Evolutionary conservation across 2,113 vertebrate genomes (phyloP).

Genomic region (Isichthys henryi): DNA sequence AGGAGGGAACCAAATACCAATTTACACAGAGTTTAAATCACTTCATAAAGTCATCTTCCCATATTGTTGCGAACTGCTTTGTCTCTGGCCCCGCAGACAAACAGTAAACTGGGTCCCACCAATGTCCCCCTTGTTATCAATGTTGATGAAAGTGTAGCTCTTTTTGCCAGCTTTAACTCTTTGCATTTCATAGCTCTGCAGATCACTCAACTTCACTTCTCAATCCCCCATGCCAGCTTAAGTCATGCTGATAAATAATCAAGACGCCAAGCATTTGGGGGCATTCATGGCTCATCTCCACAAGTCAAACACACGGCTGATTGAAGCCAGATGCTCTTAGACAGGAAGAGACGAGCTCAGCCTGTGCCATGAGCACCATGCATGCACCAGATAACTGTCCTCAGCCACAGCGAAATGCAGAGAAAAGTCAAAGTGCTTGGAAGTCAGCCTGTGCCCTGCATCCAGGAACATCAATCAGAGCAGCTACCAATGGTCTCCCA

Average conservation of each 20-base stretch:
- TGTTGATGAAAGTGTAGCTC: no score
- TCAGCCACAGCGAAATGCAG: background rate
- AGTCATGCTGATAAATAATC: slow-evolving; percentile 38
- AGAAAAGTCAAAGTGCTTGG: background rate
- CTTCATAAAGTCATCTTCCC: slow-evolving; percentile 11
- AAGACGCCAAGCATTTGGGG: slow-evolving; percentile 32
- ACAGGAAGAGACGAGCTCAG: slow-evolving; percentile 16
- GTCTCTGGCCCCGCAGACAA: background rate
- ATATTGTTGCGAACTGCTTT: slow-evolving; percentile 13
- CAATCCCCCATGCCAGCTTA: slow-evolving; percentile 41
- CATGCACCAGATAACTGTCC: background rate
- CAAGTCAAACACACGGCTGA: slow-evolving; percentile 32
- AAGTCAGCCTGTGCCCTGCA: background rate
- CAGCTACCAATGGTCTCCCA: background rate
- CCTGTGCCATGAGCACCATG: background rate
- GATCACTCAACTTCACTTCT: slow-evolving; percentile 32
- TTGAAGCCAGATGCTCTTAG: slow-evolving; percentile 32
- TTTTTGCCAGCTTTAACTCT: slow-evolving; percentile 6
- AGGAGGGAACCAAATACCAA: background rate
- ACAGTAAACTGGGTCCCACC: no score
- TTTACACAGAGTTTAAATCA: background rate
- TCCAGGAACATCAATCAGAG: background rate
- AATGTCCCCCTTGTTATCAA: no score
- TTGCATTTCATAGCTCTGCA: slow-evolving; percentile 29
- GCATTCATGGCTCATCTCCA: slow-evolving; percentile 11